Evolutionary conservation across 2,888 invertebrate genomes (phyloP), one percentile per base, ranked within the genome.

Genomic region (Andrena minutula): DNA sequence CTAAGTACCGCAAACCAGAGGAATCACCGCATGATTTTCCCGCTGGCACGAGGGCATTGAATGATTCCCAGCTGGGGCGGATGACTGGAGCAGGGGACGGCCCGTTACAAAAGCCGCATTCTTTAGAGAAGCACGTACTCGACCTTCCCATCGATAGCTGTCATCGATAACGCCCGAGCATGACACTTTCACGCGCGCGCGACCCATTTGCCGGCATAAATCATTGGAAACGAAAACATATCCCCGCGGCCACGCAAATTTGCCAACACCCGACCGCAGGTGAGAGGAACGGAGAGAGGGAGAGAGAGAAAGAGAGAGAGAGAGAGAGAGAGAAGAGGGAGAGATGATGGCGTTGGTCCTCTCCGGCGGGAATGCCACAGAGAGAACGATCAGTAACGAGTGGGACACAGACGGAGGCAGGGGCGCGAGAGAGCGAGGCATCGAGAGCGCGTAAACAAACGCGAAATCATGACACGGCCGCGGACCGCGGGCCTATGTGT

Each of bases 201-300:
- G 89, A 89, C 89, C 91, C 90, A 90, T 92, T 93, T 90, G 89
- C 91, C 88, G 91, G 93, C 92, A 93, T 93, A 93, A 93, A 93
- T 94, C 93, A 94, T 94, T 93, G 93, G 89, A 93, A 93, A 93
- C 93, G 93, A 94, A 94, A 94, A 93, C 93, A 93, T 92, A 93
- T 93, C 92, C 93, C 92, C 89, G 91, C 90, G 92, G 92, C 91
- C 92, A 92, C 92, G 93, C 93, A 93, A 93, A 93, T 93, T 93
- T 93, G 93, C 93, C 93, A 93, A 93, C 92, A 91, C 90, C 90
- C 92, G 89, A 93, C 93, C 93, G 91, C 93, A 93, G 84, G 83
- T 49, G 84, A 83, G 86, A 72, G 81, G 61, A 68, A 72, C 65
- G 66, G 30, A 61, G 77, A 49, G 26, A 20, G 28, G 1, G 64